These are phyloP conservation scores for Cantharis rufa DNA, from an alignment of 2,888 invertebrate genomes.

Conservation along the genomic window DNA sequence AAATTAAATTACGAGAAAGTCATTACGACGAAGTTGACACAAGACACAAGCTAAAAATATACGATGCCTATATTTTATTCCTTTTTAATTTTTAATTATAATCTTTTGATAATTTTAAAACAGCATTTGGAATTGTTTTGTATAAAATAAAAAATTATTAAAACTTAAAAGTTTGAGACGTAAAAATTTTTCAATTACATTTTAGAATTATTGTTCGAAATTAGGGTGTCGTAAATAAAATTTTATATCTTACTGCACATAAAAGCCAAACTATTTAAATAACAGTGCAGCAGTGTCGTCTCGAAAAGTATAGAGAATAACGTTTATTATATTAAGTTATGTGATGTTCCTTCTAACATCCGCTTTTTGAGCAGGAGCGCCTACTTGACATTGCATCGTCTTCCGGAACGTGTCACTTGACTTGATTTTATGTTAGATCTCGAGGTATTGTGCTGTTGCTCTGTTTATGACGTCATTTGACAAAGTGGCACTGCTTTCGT, in stretches of 20 bases:
- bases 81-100: background rate
- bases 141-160: background rate
- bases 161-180: too few relatives aligned
- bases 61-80: background rate
- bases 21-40: background rate
- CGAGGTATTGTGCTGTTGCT: constrained; percentile 29
- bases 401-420: constrained; percentile 28
- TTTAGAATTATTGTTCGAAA: background rate
- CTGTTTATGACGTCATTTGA: constrained; percentile 33
- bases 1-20: background rate
- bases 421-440: constrained; percentile 33
- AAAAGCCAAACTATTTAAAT: background rate
- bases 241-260: background rate
- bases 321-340: constrained; percentile 2
- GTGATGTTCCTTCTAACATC: constrained; percentile 12
- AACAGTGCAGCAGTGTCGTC: background rate
- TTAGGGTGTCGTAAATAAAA: background rate
- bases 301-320: background rate
- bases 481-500: constrained; percentile 13
- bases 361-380: constrained; percentile 15
- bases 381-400: constrained; percentile 23
- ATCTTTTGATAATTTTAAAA: background rate
- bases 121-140: too few relatives aligned
- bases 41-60: background rate
- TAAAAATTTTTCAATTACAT: background rate